Conservation (phyloP, 1,140 invertebrate species). For the Rhopalosiphum maidis region DNA sequence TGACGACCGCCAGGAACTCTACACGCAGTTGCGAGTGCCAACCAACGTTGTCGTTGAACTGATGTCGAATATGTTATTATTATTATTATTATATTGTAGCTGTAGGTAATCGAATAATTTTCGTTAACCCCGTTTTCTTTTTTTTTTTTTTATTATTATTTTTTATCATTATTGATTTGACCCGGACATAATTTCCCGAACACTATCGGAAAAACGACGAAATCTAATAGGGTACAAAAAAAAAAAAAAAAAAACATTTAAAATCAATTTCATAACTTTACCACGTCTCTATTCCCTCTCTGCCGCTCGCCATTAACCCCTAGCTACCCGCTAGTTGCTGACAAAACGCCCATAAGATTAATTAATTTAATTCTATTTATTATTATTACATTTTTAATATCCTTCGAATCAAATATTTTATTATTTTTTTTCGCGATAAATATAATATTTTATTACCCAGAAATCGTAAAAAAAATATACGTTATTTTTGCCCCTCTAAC, state of each 20-base stretch:
- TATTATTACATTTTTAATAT: not conserved
- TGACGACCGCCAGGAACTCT: not conserved
- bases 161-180: conserved; percentile 13
- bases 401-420: not conserved
- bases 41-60: not conserved
- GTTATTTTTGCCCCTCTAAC: not conserved
- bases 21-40: not conserved
- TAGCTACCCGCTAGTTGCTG: not conserved
- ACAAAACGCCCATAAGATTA: not conserved
- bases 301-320: too few species aligned
- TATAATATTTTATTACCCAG: not conserved
- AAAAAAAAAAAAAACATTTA: conserved; percentile 23
- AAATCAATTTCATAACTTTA: conserved; percentile 1
- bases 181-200: conserved; percentile 20
- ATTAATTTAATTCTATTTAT: not conserved
- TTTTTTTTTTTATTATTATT: not conserved
- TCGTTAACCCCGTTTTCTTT: not conserved
- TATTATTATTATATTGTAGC: not conserved
- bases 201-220: not conserved
- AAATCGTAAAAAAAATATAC: not conserved
- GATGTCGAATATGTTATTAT: not conserved
- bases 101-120: conserved; percentile 25
- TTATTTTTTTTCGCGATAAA: not conserved
- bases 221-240: not conserved
- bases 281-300: not conserved